Conservation (phyloP, 2,797 vertebrate species). For the Taeniopygia guttata region DNA sequence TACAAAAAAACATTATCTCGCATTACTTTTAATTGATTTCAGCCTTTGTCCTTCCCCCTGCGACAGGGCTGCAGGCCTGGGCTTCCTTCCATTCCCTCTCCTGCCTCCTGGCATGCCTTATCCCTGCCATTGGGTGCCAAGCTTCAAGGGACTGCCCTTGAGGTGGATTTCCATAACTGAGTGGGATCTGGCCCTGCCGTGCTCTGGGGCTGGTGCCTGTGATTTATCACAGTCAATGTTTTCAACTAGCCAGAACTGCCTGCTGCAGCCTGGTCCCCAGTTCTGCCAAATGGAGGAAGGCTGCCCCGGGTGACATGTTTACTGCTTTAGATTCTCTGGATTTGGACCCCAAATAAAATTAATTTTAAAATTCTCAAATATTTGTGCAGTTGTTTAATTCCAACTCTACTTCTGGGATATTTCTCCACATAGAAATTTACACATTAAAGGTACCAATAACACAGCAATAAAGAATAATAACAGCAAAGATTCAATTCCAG, state of each 20-base stretch:
- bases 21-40: neutral
- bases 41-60: neutral
- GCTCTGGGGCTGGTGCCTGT: rapidly evolving
- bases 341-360: neutral
- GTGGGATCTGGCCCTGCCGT: neutral
- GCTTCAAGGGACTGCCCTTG: rapidly evolving
- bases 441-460: neutral
- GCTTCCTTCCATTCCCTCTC: neutral
- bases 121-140: neutral
- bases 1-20: neutral
- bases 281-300: neutral
- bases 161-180: neutral
- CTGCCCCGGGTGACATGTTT: neutral
- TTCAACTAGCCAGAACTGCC: neutral
- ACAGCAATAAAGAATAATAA: neutral
- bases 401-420: neutral
- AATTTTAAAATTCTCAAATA: neutral
- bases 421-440: neutral
- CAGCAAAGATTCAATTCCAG: neutral
- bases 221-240: neutral
- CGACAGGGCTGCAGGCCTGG: neutral
- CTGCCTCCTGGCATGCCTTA: neutral
- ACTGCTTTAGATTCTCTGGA: neutral
- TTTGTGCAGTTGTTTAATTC: neutral
- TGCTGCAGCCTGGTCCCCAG: neutral